A percentile compares a stretch with the other conserved stretches of the same genome.
Evolutionary conservation across 2,888 invertebrate genomes (phyloP).

Genomic region (Asteroscopus sphinx): DNA sequence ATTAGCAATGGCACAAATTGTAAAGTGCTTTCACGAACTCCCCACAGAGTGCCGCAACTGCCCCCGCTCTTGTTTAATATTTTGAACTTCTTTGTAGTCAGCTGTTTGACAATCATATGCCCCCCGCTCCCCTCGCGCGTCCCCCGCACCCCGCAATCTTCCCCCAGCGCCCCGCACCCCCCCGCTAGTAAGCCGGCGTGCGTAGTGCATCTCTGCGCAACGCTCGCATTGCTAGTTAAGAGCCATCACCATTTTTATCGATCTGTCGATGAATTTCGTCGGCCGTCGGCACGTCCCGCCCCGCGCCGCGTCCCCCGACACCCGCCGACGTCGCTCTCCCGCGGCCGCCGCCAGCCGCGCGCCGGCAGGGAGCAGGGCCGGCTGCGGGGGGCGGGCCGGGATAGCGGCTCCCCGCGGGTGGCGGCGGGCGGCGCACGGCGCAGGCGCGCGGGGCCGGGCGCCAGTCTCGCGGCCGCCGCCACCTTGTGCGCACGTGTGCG

Average conservation of each 20-base stretch:
- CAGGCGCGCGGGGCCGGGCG: slow-evolving; percentile 74
- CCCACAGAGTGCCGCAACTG: slow-evolving; percentile 18
- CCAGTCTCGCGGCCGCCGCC: slow-evolving; percentile 80
- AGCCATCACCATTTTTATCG: slow-evolving; percentile 76
- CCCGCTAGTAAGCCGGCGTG: slow-evolving; percentile 55
- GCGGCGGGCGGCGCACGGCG: slow-evolving; percentile 69
- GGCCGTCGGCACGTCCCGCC: slow-evolving; percentile 44
- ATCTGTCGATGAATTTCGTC: slow-evolving; percentile 65
- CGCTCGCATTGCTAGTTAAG: slow-evolving; percentile 62
- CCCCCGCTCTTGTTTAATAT: slow-evolving; percentile 42
- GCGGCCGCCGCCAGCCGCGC: slow-evolving; percentile 32
- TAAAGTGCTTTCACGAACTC: slow-evolving; percentile 1
- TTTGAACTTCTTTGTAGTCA: slow-evolving; percentile 78
- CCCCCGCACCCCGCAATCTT: slow-evolving; percentile 39
- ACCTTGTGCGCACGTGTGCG: slow-evolving; percentile 78
- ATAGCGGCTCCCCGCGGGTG: slow-evolving; percentile 60
- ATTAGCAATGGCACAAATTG: slow-evolving; percentile 1
- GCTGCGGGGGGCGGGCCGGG: slow-evolving; percentile 61
- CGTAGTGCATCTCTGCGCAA: slow-evolving; percentile 75
- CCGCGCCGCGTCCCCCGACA: slow-evolving; percentile 39
- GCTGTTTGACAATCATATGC: slow-evolving; percentile 82
- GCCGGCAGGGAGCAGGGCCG: slow-evolving; percentile 30
- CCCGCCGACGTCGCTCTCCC: slow-evolving; percentile 34
- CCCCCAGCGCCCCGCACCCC: slow-evolving; percentile 4
- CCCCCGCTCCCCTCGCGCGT: slow-evolving; percentile 56